Evolutionary conservation across 1,140 invertebrate genomes (phyloP).

Genomic region (Anoplophora glabripennis): DNA sequence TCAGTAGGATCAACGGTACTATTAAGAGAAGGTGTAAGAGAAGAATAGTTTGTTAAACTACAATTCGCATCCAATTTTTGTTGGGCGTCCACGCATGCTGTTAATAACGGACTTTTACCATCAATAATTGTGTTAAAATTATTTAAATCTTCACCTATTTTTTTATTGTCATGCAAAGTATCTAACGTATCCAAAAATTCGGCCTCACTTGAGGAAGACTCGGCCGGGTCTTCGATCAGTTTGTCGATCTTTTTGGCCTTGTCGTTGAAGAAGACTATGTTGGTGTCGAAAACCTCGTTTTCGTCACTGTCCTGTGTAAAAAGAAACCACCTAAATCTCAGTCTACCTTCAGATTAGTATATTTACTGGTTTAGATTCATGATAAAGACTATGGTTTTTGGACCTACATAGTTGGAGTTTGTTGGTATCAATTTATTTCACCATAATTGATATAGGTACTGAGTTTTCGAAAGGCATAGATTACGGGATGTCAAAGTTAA

Average conservation of each 20-base stretch:
- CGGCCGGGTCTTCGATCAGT: slow-evolving; percentile 18
- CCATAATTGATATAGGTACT: too few relatives aligned
- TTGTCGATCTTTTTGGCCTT: slow-evolving; percentile 22
- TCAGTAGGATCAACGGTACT: neutral
- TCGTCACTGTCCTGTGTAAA: slow-evolving; percentile 38
- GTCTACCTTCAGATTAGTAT: neutral
- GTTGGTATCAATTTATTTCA: too few relatives aligned
- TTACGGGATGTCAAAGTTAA: too few relatives aligned
- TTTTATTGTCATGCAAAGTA: slow-evolving; percentile 24
- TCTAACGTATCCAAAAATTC: slow-evolving; percentile 42
- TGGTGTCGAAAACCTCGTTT: slow-evolving; percentile 39
- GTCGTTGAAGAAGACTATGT: slow-evolving; percentile 36
- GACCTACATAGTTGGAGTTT: too few relatives aligned
- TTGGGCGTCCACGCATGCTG: slow-evolving; percentile 21
- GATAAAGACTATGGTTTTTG: too few relatives aligned
- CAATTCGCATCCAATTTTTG: neutral
- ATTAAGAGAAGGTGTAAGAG: neutral
- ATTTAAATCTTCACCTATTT: slow-evolving; percentile 17
- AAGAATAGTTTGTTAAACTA: neutral
- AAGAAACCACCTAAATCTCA: slow-evolving; percentile 1
- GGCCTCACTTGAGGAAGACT: slow-evolving; percentile 42
- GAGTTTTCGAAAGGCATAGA: too few relatives aligned
- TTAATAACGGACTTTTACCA: slow-evolving; percentile 16
- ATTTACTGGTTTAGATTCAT: too few relatives aligned
- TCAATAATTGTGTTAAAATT: slow-evolving; percentile 20